These are phyloP conservation scores for Saturnia pavonia DNA, from an alignment of 2,888 invertebrate species.

Conservation along the genomic window DNA sequence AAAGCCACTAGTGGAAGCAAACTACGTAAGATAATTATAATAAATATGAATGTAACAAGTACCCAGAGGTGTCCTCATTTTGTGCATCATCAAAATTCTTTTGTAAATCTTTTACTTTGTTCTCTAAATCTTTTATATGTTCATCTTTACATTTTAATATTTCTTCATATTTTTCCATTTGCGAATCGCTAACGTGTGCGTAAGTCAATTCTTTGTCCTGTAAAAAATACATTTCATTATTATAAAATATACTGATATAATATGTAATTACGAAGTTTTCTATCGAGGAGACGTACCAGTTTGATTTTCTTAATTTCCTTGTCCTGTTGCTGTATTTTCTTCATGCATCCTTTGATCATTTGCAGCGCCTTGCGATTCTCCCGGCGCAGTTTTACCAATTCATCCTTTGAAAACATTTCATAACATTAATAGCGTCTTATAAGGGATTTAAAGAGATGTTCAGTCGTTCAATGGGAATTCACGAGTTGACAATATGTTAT, in stretches of 20 bases:
- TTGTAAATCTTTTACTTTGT: constrained; percentile 65
- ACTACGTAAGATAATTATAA: not conserved
- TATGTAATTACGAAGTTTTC: not conserved
- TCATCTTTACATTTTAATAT: constrained; percentile 79
- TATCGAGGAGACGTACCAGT: constrained; percentile 48
- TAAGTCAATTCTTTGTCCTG: constrained; percentile 70
- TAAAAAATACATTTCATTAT: constrained; percentile 24
- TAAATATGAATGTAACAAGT: constrained; percentile 24
- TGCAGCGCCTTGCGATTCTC: constrained; percentile 81
- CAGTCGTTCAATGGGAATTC: no score
- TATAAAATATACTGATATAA: not conserved
- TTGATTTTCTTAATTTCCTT: constrained; percentile 74
- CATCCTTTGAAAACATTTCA: constrained; percentile 53
- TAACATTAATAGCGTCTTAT: not conserved
- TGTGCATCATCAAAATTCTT: constrained; percentile 58
- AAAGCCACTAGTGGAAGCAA: not conserved
- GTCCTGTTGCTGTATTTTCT: constrained; percentile 78
- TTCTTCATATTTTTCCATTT: constrained; percentile 73
- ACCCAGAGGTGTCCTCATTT: constrained; percentile 60
- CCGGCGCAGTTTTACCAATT: constrained; percentile 70
- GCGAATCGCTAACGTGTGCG: constrained; percentile 69
- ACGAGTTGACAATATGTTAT: no score
- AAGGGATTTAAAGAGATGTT: no score
- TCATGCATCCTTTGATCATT: constrained; percentile 81
- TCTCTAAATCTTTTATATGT: constrained; percentile 78